Evolutionary conservation across 2,888 invertebrate species (phyloP), one percentile per base, ranked within the genome.

Genomic region (Malthinus seriepunctatus): DNA sequence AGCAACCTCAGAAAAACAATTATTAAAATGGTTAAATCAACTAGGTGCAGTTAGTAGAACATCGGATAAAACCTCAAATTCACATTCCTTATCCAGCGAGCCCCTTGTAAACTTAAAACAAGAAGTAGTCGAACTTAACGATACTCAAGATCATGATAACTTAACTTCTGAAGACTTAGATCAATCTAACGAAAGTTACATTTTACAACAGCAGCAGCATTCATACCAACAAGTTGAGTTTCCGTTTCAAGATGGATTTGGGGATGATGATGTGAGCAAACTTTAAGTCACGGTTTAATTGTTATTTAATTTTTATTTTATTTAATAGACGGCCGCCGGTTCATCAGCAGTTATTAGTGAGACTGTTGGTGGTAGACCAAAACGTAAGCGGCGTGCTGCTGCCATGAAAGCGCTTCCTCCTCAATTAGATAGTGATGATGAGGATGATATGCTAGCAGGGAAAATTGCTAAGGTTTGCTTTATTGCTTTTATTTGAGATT

Each of bases 1-100:
- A 51, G 84, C 84, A 6, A 87, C 84, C 75, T 83, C 86, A 37
- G 88, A 88, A 69, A 85, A 86, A 65, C 77, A 78, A 59, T 67
- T 79, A 51, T 59, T 76, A 56, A 63, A 72, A 64, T 78, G 76
- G 78, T 63, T 78, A 35, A 71, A 69, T 8, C 69, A 75, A 66
- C 65, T 69, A 9, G 71, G 69, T 32, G 65, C 63, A 48, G n/a
- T 56, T 44, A 32, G 63, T 35, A 66, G 56, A 56, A 61, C 62
- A 52, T 11, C 60, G 58, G 11, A 53, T 51, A 48, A 56, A 61
- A 38, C 51, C 58, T 51, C 61, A 57, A 56, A 62, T 60, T 32
- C 37, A 65, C 32, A 63, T 51, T 32, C 65, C 55, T 44, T 59
- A 56, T 49, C 60, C 56, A 32, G 45, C 56, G 59, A 65, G 1